Conservation (phyloP, 2,113 vertebrate genomes). For the Peromyscus leucopus region DNA sequence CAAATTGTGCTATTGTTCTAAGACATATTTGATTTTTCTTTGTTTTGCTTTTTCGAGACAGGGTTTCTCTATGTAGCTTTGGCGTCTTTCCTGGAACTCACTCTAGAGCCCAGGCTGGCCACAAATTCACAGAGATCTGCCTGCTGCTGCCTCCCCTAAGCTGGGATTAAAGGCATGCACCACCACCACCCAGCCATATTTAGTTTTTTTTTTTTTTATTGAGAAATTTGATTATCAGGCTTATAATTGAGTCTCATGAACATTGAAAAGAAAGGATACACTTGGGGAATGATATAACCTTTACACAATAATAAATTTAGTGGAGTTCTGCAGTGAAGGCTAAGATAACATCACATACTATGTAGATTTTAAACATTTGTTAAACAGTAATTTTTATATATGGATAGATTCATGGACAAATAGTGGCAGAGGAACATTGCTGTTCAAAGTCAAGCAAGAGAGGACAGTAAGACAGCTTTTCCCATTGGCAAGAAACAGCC, state of each 20-base stretch:
- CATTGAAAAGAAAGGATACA: neutral
- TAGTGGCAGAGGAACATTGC: neutral
- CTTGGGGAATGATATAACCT: neutral
- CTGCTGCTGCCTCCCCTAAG: no score
- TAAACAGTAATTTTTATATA: neutral
- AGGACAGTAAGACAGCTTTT: neutral
- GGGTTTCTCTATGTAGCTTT: no score
- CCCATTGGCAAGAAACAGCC: neutral
- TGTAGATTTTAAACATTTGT: neutral
- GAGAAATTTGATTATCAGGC: neutral
- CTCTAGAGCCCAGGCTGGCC: no score
- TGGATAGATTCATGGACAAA: neutral
- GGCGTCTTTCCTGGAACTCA: no score
- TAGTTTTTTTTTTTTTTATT: neutral
- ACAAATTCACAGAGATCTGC: no score
- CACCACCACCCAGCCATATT: no score
- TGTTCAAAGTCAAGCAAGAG: neutral
- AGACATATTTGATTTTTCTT: neutral
- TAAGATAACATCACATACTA: neutral
- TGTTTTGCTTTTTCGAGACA: no score
- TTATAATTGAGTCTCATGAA: slow-evolving; percentile 22
- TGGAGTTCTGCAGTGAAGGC: neutral
- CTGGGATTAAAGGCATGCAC: no score
- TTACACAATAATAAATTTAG: neutral
- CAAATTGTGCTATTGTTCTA: neutral